Evolutionary conservation across 2,888 invertebrate species (phyloP).

Genomic region (Drosophila colorata): DNA sequence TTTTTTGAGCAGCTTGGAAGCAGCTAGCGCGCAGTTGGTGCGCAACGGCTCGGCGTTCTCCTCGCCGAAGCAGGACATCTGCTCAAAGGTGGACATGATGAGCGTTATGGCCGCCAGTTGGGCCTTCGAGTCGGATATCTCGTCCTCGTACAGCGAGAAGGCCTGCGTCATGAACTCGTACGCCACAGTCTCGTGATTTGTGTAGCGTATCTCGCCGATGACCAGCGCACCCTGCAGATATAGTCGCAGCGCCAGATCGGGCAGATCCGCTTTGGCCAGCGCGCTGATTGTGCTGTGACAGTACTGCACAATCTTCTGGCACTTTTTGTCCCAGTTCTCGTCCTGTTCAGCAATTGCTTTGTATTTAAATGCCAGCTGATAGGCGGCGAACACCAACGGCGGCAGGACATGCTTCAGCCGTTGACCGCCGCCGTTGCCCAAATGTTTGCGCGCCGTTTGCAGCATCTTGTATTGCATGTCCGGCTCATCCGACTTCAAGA

Average conservation of each 20-base stretch:
- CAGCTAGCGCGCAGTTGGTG: slow-evolving; percentile 97
- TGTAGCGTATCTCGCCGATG: slow-evolving; percentile 95
- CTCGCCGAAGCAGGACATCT: slow-evolving; percentile 96
- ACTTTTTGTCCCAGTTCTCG: slow-evolving; percentile 99
- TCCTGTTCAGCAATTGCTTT: slow-evolving; percentile 92
- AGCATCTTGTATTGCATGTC: slow-evolving; percentile 97
- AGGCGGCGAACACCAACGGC: slow-evolving; percentile 97
- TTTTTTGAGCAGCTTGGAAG: slow-evolving; percentile 97
- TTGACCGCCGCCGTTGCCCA: slow-evolving; percentile 95
- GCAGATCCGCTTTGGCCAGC: slow-evolving; percentile 96
- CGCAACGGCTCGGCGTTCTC: slow-evolving; percentile 98
- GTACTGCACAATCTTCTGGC: slow-evolving; percentile 99
- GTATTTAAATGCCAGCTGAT: slow-evolving; percentile 94
- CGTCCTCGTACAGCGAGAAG: slow-evolving; percentile 99
- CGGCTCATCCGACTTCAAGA: slow-evolving; percentile 91
- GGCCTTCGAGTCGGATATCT: slow-evolving; percentile 98
- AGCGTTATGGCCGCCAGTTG: slow-evolving; percentile 98
- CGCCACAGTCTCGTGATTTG: slow-evolving; percentile 97
- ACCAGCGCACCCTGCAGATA: slow-evolving; percentile 98
- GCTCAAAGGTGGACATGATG: slow-evolving; percentile 97
- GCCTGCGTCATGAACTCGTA: slow-evolving; percentile 98
- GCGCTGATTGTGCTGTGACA: slow-evolving; percentile 98
- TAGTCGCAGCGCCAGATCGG: slow-evolving; percentile 96
- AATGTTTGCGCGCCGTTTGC: slow-evolving; percentile 93
- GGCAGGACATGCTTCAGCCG: slow-evolving; percentile 96